These are phyloP conservation scores for Zosterops hypoxanthus DNA, from an alignment of 2,113 vertebrate species.

Conservation along the genomic window DNA sequence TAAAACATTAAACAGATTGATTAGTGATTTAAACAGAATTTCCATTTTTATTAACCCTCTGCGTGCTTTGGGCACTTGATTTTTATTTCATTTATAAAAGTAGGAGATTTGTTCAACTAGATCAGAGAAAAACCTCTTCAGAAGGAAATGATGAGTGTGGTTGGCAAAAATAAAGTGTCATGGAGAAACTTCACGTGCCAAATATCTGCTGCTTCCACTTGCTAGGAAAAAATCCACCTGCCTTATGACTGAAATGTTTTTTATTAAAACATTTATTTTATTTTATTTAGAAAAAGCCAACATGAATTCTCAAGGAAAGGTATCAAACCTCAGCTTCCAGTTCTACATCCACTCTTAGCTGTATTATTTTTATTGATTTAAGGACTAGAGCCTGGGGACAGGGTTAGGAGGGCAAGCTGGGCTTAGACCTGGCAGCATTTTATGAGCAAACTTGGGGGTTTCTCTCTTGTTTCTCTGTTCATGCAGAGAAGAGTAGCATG, in stretches of 20 bases:
- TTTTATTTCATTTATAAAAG: not conserved
- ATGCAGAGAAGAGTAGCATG: not conserved
- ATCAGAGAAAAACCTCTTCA: not conserved
- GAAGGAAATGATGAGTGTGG: not conserved
- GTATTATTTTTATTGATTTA: not conserved
- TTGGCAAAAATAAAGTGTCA: not conserved
- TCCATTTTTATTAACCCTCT: slow-evolving; percentile 27
- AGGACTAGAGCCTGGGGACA: not conserved
- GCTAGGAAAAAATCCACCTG: not conserved
- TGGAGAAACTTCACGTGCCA: not conserved
- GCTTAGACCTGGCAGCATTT: not conserved
- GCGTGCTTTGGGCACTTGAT: not conserved
- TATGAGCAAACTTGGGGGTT: not conserved
- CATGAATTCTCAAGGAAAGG: not conserved
- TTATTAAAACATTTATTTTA: not conserved
- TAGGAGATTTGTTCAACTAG: not conserved
- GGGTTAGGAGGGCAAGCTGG: not conserved
- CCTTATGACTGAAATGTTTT: not conserved
- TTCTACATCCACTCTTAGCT: not conserved
- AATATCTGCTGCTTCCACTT: not conserved
- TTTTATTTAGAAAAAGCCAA: not conserved
- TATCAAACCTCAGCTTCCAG: not conserved
- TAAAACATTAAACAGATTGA: slow-evolving; percentile 38
- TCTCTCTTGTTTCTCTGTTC: not conserved
- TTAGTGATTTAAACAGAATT: slow-evolving; percentile 29